These are phyloP conservation scores for Lineus longissimus DNA, from an alignment of 1,140 invertebrate species.

Conservation along the genomic window DNA sequence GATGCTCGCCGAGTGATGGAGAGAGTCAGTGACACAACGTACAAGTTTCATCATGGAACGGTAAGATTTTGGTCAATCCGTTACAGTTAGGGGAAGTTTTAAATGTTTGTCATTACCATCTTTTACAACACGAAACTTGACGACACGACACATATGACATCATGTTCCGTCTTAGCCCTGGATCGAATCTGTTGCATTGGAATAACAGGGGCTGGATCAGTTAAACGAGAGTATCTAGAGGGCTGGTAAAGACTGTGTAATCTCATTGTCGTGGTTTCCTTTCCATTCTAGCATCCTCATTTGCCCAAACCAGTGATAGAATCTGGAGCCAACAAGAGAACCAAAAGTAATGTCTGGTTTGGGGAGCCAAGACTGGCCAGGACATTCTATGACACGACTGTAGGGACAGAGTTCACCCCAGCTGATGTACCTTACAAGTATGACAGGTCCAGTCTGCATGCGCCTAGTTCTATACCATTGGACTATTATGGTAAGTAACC, in stretches of 20 bases:
- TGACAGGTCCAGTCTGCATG: conserved; percentile 26
- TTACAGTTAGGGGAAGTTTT: too few species aligned
- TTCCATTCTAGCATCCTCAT: not conserved
- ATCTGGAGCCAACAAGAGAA: conserved; percentile 38
- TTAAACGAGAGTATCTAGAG: too few species aligned
- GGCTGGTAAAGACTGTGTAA: too few species aligned
- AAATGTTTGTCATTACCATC: too few species aligned
- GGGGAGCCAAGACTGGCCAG: conserved; percentile 29
- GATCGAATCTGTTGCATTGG: too few species aligned
- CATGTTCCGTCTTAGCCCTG: not conserved
- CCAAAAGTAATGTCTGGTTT: conserved; percentile 42
- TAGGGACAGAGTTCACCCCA: conserved; percentile 26
- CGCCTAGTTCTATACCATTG: conserved; percentile 33
- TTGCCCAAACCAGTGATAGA: conserved; percentile 22
- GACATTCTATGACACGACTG: conserved; percentile 37
- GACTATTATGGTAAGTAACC: conserved; percentile 38
- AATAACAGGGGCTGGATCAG: too few species aligned
- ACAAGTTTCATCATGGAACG: conserved; percentile 37
- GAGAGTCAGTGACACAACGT: conserved; percentile 36
- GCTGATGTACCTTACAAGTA: conserved; percentile 33
- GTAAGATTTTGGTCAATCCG: conserved; percentile 28
- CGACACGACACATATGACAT: not conserved
- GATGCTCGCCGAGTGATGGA: conserved; percentile 26
- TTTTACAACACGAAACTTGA: not conserved
- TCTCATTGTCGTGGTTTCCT: too few species aligned